Evolutionary conservation across 2,113 vertebrate species (phyloP), one percentile per base, ranked within the genome.

Genomic region (Psephotus haematonotus): DNA sequence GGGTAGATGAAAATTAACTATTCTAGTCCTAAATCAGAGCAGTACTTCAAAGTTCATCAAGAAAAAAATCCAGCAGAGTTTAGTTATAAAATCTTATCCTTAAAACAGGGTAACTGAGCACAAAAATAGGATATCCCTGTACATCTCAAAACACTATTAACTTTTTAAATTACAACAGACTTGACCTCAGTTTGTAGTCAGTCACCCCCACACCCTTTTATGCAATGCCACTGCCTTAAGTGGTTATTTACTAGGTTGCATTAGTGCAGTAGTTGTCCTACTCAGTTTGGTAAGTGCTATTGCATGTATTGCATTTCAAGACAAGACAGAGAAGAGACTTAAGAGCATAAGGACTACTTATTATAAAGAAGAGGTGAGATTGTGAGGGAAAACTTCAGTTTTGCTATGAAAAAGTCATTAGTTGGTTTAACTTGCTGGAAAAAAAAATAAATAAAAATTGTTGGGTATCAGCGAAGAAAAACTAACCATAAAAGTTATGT

Each of bases 1-100:
- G 16, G 7, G 37, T 2, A 72, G 16, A 80, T 16, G 20, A 78
- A 28, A 78, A 41, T 44, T 74, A 2, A 1, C 16, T 1, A 0
- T 80, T 80, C 17, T 50, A 79, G 9, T 44, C 23, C 20, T 64
- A 23, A 68, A 43, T 3, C 46, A 13, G 29, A 88, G 5, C 29
- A 50, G 2, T 43, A 10, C 6, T 72, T 29, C 41, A 7, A 77
- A 69, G 33, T 29, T 41, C 19, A 43, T 53, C 13, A 71, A 68
- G 43, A 68, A 71, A 57, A 74, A 76, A 85, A 63, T 10, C 37
- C 28, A 82, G 46, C 17, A 72, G 17, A 68, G 15, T 7, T 9
- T 31, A n/a, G 31, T 53, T 53, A 84, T 15, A 74, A 89, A 75
- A 53, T 31, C 62, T 71, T 78, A 17, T 41, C 81, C 53, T 84